Evolutionary conservation across 53 echinoderm and acorn worm species (phyloP), one percentile per base, ranked within the genome.

Genomic region (Apostichopus leukothele): DNA sequence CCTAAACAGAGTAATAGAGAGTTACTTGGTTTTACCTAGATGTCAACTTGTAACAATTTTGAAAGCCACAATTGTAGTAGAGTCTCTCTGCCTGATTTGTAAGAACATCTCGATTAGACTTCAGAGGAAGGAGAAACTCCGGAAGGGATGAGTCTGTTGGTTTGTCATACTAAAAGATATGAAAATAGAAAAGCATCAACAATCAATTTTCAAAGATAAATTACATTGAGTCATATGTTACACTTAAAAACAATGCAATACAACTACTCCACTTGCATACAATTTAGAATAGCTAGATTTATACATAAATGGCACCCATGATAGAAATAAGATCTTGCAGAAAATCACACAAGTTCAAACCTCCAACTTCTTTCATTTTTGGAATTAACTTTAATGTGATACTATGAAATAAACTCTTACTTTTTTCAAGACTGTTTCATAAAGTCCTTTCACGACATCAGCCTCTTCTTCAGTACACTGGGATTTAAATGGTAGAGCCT

Each of bases 61-160:
- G 92, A 81, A 97, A 97, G 79, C 95, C 95, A 89, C 95, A 97
- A 81, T 97, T 95, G 76, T 97, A 97, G 90, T 97, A 97, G 76
- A 95, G 90, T 23, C 98, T 91, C 88, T 97, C 98, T 6, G 98
- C 98, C 20, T 90, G 91, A 67, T 93, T 94, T 21, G 98, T 97
- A 26, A 95, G 81, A 0, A 97, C 90, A 53, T 97, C 95, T 55
- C 90, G 87, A 88, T 96, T 97, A 57, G 63, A 76, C 25, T 83
- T 86, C 10, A 97, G 60, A 18, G 88, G 86, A 18, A 87, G 74
- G 20, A 95, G 60, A 23, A 89, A 90, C 54, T 91, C 86, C 18
- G 92, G 91, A 73, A 93, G 53, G 7, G 86, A 86, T 19, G 90
- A 85, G 20, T 86, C 89, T 16, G 85, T 81, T 20, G 97, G 97